These are phyloP conservation scores for Hydroisotoma schaefferi DNA, from an alignment of 2,888 invertebrate species.

Conservation along the genomic window DNA sequence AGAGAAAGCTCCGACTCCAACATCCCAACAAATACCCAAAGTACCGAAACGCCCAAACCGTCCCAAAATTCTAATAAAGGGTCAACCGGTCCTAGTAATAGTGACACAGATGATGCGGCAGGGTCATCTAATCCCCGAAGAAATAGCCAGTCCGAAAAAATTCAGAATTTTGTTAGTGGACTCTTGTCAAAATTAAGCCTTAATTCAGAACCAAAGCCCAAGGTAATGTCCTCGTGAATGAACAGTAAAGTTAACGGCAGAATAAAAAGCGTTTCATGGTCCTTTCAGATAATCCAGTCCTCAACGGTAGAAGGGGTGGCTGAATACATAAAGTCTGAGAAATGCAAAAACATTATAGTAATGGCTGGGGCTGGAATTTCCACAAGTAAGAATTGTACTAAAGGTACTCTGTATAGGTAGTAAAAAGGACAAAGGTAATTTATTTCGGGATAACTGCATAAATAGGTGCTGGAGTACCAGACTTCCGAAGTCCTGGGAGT, in stretches of 20 bases:
- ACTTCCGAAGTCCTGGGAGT: slow-evolving; percentile 87
- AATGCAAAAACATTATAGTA: slow-evolving; percentile 81
- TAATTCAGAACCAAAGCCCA: slow-evolving; percentile 25
- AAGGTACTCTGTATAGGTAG: background rate
- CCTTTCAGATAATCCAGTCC: slow-evolving; percentile 62
- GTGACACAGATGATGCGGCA: background rate
- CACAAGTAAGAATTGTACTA: slow-evolving; percentile 67
- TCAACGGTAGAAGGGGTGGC: slow-evolving; percentile 72
- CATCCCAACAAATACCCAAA: too few relatives aligned
- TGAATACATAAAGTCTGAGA: slow-evolving; percentile 70
- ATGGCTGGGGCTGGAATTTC: slow-evolving; percentile 97
- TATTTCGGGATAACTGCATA: too few relatives aligned
- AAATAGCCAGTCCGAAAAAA: slow-evolving; percentile 27
- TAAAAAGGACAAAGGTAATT: too few relatives aligned
- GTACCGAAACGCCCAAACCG: too few relatives aligned
- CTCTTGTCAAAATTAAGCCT: slow-evolving; percentile 36
- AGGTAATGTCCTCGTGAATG: slow-evolving; percentile 13
- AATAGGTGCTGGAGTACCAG: slow-evolving; percentile 91
- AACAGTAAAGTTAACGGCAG: too few relatives aligned
- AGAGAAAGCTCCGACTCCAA: too few relatives aligned
- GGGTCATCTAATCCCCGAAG: slow-evolving; percentile 19
- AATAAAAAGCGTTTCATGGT: too few relatives aligned
- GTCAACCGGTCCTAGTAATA: background rate
- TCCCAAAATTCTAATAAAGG: too few relatives aligned
- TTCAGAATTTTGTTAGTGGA: slow-evolving; percentile 33